Conservation (phyloP, 1,140 invertebrate species). For the Conus ventricosus region DNA sequence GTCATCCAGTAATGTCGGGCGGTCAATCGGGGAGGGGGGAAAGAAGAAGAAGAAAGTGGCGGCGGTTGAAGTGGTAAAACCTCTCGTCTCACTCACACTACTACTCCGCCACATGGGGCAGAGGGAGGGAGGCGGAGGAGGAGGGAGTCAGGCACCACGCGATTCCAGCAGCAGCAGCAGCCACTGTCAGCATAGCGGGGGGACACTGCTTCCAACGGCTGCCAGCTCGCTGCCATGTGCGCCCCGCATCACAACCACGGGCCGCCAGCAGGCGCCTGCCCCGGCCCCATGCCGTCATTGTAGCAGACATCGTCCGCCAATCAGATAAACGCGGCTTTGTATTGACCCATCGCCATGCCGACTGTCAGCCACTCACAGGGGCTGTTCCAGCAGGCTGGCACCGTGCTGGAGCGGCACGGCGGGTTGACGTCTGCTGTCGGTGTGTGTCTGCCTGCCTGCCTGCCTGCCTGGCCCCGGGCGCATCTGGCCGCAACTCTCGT, state of each 20-base stretch:
- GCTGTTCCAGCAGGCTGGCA: not conserved
- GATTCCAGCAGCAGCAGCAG: not conserved
- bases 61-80: too few relatives aligned
- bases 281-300: not conserved
- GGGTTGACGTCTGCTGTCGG: not conserved
- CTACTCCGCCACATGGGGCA: too few relatives aligned
- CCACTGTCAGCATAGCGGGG: not conserved
- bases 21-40: too few relatives aligned
- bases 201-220: not conserved
- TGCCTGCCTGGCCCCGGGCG: too few relatives aligned
- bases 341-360: slow-evolving; percentile 36
- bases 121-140: not conserved
- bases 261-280: not conserved
- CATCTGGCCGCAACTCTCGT: not conserved
- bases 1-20: too few relatives aligned
- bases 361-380: slow-evolving; percentile 12
- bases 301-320: slow-evolving; percentile 31
- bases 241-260: not conserved
- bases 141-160: not conserved
- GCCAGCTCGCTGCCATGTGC: slow-evolving; percentile 5
- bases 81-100: too few relatives aligned
- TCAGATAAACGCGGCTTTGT: slow-evolving; percentile 36
- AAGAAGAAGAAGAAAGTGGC: too few relatives aligned
- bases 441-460: too few relatives aligned
- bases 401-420: not conserved